phyloP scores from a whole-genome alignment of 2,113 vertebrate genomes.

The Crotalus horridus region DNA sequence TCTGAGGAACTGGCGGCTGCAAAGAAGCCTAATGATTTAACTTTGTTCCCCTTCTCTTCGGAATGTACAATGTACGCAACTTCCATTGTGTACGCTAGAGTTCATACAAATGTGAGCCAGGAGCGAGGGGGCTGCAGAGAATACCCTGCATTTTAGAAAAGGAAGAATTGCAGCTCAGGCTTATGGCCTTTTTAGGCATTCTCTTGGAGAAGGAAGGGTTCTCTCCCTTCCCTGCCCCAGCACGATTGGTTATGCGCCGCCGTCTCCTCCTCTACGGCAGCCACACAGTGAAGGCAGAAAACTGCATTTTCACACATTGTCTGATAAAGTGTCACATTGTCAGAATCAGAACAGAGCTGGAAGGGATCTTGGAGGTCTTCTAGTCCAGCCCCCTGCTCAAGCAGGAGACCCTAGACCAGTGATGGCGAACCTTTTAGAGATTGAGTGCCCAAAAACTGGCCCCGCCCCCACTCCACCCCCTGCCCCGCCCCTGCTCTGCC shows the following conservation, averaged over 20 bases:
- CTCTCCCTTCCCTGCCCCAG: not conserved
- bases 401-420: no score
- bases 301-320: not conserved
- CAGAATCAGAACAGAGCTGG: no score
- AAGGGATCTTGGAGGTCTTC: no score
- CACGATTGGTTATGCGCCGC: no score
- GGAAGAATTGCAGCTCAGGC: not conserved
- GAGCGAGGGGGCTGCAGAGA: not conserved
- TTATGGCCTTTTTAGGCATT: constrained; percentile 4
- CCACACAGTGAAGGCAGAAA: not conserved
- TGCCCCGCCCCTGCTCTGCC: no score
- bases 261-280: not conserved
- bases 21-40: constrained; percentile 11
- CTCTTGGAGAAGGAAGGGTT: not conserved
- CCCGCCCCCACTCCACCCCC: no score
- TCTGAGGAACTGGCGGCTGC: constrained; percentile 11
- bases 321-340: not conserved
- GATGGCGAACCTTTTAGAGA: no score
- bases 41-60: constrained; percentile 2
- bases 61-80: constrained; percentile 20
- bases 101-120: constrained; percentile 40
- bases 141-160: constrained; percentile 16
- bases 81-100: constrained; percentile 15
- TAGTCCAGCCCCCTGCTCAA: no score
- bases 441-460: no score